Evolutionary conservation across 2,797 vertebrate species (phyloP).

Genomic region (Sarcoramphus papa): DNA sequence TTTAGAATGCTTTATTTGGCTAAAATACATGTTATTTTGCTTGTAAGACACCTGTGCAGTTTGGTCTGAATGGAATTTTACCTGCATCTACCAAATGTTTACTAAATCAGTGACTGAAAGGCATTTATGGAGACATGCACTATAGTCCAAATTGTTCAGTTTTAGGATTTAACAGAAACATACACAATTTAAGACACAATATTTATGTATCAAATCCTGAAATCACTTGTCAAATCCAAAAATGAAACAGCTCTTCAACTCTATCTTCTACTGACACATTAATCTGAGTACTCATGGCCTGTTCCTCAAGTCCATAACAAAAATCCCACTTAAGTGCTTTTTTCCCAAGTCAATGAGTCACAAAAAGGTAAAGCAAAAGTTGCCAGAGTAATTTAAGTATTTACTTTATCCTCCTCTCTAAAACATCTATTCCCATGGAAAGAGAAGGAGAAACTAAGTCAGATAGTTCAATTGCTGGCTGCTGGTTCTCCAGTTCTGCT

Average conservation of each 20-base stretch:
- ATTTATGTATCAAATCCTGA: background rate
- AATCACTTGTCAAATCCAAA: background rate
- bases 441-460: conserved; percentile 21
- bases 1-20: background rate
- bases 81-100: background rate
- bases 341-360: background rate
- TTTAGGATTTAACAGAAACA: background rate
- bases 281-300: background rate
- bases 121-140: background rate
- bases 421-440: conserved; percentile 14
- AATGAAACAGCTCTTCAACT: background rate
- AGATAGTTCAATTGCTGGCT: conserved; percentile 12
- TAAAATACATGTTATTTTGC: background rate
- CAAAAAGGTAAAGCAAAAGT: background rate
- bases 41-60: background rate
- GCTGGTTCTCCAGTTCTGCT: background rate
- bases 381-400: background rate
- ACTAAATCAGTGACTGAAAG: background rate
- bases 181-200: background rate
- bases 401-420: background rate
- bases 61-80: background rate
- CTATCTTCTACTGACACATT: background rate
- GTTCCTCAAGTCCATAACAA: background rate
- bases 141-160: background rate
- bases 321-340: background rate